phyloP scores from a whole-genome alignment of 2,797 vertebrate genomes.

The Microctenopoma steveboyesi region DNA sequence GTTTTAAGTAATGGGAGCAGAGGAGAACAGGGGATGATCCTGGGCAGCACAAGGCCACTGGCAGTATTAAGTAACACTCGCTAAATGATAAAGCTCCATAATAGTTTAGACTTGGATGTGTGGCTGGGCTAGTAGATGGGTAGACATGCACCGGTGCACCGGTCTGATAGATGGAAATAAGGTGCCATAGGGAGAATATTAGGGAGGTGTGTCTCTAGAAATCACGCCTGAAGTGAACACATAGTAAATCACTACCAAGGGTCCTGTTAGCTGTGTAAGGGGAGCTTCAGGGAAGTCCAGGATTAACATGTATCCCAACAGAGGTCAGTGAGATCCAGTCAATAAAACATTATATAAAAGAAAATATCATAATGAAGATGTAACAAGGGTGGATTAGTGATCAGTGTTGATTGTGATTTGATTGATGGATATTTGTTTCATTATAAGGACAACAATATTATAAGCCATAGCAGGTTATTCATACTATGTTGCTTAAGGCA shows the following conservation, averaged over 20 bases:
- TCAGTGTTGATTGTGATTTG: constrained; percentile 12
- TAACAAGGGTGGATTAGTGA: constrained; percentile 12
- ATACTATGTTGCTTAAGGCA: not conserved
- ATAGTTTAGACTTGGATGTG: constrained; percentile 43
- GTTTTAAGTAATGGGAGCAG: constrained; percentile 42
- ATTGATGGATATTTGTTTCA: too few relatives aligned
- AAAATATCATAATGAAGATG: constrained; percentile 3
- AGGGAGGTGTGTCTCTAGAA: constrained; percentile 26
- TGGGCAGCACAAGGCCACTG: constrained; percentile 44
- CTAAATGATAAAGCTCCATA: constrained; percentile 51
- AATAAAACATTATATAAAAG: not conserved
- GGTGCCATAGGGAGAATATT: constrained; percentile 1
- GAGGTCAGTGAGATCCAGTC: not conserved
- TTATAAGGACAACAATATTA: constrained; percentile 1
- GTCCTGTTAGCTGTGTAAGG: constrained; percentile 11
- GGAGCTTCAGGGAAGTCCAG: not conserved
- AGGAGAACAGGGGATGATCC: constrained; percentile 42
- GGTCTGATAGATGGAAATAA: constrained; percentile 23
- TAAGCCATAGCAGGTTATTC: constrained; percentile 16
- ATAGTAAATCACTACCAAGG: not conserved
- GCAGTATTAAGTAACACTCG: constrained; percentile 31
- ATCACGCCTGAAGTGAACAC: constrained; percentile 5
- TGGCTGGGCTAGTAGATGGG: constrained; percentile 7
- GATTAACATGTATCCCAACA: not conserved
- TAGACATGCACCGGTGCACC: not conserved